Conservation (phyloP, 2,797 vertebrate species). For the Macroramphosus scolopax region DNA sequence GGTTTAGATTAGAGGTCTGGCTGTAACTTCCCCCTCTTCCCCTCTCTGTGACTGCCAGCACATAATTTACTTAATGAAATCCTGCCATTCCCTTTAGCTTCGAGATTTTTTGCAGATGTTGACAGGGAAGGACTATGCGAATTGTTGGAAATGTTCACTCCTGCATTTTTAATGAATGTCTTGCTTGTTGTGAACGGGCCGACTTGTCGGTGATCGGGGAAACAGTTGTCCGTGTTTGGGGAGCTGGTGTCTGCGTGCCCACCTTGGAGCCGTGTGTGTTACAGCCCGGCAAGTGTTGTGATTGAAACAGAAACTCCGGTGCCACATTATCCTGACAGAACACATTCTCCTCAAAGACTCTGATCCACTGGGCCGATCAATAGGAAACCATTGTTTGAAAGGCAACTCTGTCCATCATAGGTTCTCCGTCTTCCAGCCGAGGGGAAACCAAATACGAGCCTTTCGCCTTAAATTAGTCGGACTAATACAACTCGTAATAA, state of each 20-base stretch:
- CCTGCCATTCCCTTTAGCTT: slow-evolving; percentile 92
- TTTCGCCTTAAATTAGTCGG: slow-evolving; percentile 72
- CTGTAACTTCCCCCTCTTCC: slow-evolving; percentile 89
- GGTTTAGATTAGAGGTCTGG: slow-evolving; percentile 96
- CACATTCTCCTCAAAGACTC: slow-evolving; percentile 70
- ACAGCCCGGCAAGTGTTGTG: slow-evolving; percentile 72
- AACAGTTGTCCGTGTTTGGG: slow-evolving; percentile 70
- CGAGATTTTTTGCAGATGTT: slow-evolving; percentile 93
- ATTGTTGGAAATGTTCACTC: slow-evolving; percentile 88
- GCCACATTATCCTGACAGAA: slow-evolving; percentile 77
- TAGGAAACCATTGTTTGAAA: slow-evolving; percentile 69
- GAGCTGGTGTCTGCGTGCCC: slow-evolving; percentile 65
- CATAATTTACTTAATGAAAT: slow-evolving; percentile 99
- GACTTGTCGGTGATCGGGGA: slow-evolving; percentile 49
- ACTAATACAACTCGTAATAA: slow-evolving; percentile 62
- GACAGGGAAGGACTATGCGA: slow-evolving; percentile 87
- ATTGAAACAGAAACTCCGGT: slow-evolving; percentile 77
- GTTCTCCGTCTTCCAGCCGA: slow-evolving; percentile 50
- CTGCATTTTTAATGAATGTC: slow-evolving; percentile 78
- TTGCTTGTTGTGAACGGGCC: slow-evolving; percentile 63
- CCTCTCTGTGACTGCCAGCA: slow-evolving; percentile 93
- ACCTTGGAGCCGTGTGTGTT: slow-evolving; percentile 64
- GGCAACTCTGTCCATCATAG: slow-evolving; percentile 67
- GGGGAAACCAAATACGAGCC: slow-evolving; percentile 71
- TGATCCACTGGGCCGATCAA: slow-evolving; percentile 75